Base-by-base conservation (phyloP, 2,113 vertebrate species). In the Percina caprodes region DNA sequence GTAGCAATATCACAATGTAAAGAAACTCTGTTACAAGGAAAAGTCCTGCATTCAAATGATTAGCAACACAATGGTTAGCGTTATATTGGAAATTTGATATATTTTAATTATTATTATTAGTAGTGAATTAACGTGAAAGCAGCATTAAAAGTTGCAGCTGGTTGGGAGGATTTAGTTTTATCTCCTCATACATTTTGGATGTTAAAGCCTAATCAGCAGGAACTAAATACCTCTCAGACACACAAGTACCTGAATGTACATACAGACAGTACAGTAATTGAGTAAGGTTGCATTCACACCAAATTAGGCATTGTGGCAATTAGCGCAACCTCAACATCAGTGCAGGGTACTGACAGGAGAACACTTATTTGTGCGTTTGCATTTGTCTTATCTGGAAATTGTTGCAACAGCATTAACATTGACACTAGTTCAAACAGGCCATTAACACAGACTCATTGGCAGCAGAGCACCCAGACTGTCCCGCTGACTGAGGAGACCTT, bases 381-480 rank as follows among this genome's bases (percentile, higher is more conserved):
- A 88, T 90, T 60, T 3, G 62, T 89, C 66, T 80, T 5, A 79
- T 80, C 75, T 84, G 74, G 16, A 60, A 70, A 62, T 9, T 51
- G 58, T 30, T 21, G 42, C 60, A 21, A 55, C 45, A n/a, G 52
- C 85, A 88, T 90, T 90, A 79, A 79, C 89, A 90, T 86, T 82
- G 19, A 86, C 88, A 63, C 88, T 8, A 46, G 67, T 82, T 88
- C 80, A 88, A 80, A 84, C 70, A 46, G 74, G 46, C 19, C 72
- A 65, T 88, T 82, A 80, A 67, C 74, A 58, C 68, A 39, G 46
- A 21, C 42, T 39, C 49, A 11, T 21, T 9, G 21, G 63, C 24
- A 19, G 60, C 54, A 58, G 58, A 69, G 69, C 66, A 45, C 3
- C 61, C 73, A 63, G 75, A 61, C 55, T 7, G 52, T 56, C 60